Evolutionary conservation across 2,888 invertebrate species (phyloP).

Genomic region (Mesopsocus fuscifrons): DNA sequence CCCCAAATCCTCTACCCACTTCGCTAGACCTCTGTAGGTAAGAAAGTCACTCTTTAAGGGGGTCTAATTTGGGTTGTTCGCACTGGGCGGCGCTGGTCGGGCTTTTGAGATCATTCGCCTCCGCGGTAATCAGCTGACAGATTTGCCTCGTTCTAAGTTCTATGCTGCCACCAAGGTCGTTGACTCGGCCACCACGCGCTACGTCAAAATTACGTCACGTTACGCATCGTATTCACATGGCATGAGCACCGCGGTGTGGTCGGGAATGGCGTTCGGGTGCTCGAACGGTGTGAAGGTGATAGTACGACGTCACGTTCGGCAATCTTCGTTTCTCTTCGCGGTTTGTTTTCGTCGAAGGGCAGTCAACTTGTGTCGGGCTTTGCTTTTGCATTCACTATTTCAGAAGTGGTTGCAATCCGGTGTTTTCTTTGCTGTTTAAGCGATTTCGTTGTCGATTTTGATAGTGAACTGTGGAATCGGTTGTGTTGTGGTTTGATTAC

Average conservation of each 20-base stretch:
- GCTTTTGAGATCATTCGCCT: neutral
- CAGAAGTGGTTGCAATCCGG: no score
- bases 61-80: neutral
- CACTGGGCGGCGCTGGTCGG: neutral
- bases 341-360: constrained; percentile 6
- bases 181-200: constrained; percentile 1
- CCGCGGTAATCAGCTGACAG: neutral
- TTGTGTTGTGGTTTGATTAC: no score
- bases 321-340: constrained; percentile 1
- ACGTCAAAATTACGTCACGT: constrained; percentile 4
- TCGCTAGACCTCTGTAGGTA: no score
- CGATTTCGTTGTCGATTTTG: no score
- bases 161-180: constrained; percentile 2
- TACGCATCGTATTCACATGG: neutral
- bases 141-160: constrained; percentile 4
- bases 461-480: no score
- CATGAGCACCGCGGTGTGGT: neutral
- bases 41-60: no score
- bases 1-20: no score
- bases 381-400: neutral
- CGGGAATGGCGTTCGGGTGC: neutral
- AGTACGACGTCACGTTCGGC: neutral
- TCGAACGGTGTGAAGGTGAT: neutral
- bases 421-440: no score
- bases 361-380: constrained; percentile 5